phyloP scores from a whole-genome alignment of 2,797 vertebrate species.

The Hemitrygon akajei region DNA sequence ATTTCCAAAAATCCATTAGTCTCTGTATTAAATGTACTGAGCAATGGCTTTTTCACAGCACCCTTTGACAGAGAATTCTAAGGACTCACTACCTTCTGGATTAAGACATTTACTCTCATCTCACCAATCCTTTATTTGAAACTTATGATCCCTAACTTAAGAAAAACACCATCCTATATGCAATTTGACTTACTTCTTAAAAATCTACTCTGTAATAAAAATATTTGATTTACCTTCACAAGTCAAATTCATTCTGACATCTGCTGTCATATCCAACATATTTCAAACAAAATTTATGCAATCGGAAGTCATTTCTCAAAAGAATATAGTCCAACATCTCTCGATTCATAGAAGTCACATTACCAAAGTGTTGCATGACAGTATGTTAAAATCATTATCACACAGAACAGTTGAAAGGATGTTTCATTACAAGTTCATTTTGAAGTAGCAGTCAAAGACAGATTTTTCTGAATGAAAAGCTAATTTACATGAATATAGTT shows the following conservation, averaged over 20 bases:
- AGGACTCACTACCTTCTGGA: too few relatives aligned
- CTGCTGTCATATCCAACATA: neutral
- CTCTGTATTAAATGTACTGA: too few relatives aligned
- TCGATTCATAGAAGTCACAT: neutral
- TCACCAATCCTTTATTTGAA: too few relatives aligned
- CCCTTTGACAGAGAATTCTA: too few relatives aligned
- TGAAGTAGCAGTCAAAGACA: neutral
- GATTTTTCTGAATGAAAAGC: neutral
- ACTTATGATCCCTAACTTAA: too few relatives aligned
- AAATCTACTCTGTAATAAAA: neutral
- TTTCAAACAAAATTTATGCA: neutral
- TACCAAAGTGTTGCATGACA: neutral
- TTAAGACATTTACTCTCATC: too few relatives aligned
- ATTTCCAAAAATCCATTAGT: too few relatives aligned
- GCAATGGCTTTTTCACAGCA: too few relatives aligned
- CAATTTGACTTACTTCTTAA: neutral
- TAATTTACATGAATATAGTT: neutral
- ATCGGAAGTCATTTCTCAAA: neutral
- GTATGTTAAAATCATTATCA: neutral
- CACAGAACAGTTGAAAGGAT: neutral
- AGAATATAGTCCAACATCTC: neutral
- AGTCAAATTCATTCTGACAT: neutral
- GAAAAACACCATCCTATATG: too few relatives aligned
- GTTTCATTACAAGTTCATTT: neutral
- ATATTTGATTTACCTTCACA: too few relatives aligned